Evolutionary conservation across 2,888 invertebrate species (phyloP), one percentile per base, ranked within the genome.

Genomic region (Diabrotica balteata): DNA sequence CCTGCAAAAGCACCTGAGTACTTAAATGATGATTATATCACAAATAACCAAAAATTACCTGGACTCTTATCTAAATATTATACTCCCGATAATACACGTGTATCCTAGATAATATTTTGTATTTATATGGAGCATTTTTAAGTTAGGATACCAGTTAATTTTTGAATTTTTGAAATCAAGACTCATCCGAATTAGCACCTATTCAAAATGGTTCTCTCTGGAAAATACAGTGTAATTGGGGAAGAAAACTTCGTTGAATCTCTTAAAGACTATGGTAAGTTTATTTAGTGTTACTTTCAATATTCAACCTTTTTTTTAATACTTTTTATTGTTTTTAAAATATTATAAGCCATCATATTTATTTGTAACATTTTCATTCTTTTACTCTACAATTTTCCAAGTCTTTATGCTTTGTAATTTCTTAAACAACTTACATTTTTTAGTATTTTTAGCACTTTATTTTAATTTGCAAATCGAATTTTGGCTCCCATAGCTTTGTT

Each of bases 161-260:
- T 5, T 32, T 32, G 4, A 32, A 32, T 32, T 32, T 51, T 51
- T 22, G 51, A 17, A 51, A 51, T 22, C 51, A n/a, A 17, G 17
- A 11, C 47, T 3, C 22, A 22, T 9, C 22, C 4, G 51, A 51
- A 32, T 4, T 6, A 51, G 22, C 11, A 2, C n/a, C 11, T 50
- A 11, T 50, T 17, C 3, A 51, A 11, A 51, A 51, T 51, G 51
- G 17, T 22, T 17, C 22, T 51, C 17, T 9, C 51, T 51, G 51
- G 51, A 17, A 51, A 7, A 4, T 51, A 51, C 51, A 8, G 17
- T n/a, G 17, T 17, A 22, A 22, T 22, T 9, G 51, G 22, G 9
- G 17, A 51, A 51, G 51, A 51, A 51, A 51, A 51, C 8, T 51
- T 51, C 51, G 6, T 51, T 51, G 8, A 51, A 51, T 9, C 9